Base-by-base conservation (phyloP, 2,888 invertebrate genomes). In the Parnassius smintheus region DNA sequence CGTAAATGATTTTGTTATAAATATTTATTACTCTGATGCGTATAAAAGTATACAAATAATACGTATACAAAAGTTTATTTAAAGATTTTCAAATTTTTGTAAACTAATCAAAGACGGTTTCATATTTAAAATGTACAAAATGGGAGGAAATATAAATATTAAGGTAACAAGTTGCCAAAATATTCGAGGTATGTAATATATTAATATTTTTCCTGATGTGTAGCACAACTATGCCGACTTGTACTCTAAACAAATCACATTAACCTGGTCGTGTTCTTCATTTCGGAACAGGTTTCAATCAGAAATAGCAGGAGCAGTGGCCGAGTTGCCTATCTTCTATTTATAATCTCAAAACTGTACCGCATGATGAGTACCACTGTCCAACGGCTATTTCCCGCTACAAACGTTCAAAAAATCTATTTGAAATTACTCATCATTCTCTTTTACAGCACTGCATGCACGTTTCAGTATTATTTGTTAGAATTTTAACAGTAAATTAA, bases 291-390 rank as follows among this genome's bases (percentile, higher is more conserved):
- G 49, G 78, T 81, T 82, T 72, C 78, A 76, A 76, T 82, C 83
- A 80, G 73, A 88, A 89, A 88, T 88, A 89, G 84, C 82, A 80
- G 76, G 78, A 87, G 82, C 83, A 83, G 82, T 83, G 84, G 76
- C 86, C 83, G 83, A 82, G 77, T 78, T 83, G 75, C 74, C 77
- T 83, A 77, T 81, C 82, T 78, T 82, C 85, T 88, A 89, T 86
- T 86, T 85, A 81, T 86, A 86, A 81, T 79, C 73, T 71, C 72
- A 75, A 68, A 73, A 71, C 68, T 70, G 72, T 73, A 78, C 76
- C 73, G 76, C 71, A 74, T 78, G 77, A 79, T 80, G 77, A 75
- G 77, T 76, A 79, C 49, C 49, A 49, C 79, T 77, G 76, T 78
- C 74, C 78, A 76, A 81, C 78, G 77, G 75, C 75, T 78, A 77